These are phyloP conservation scores for Peromyscus attwateri DNA, from an alignment of 2,797 vertebrate genomes.

Conservation along the genomic window DNA sequence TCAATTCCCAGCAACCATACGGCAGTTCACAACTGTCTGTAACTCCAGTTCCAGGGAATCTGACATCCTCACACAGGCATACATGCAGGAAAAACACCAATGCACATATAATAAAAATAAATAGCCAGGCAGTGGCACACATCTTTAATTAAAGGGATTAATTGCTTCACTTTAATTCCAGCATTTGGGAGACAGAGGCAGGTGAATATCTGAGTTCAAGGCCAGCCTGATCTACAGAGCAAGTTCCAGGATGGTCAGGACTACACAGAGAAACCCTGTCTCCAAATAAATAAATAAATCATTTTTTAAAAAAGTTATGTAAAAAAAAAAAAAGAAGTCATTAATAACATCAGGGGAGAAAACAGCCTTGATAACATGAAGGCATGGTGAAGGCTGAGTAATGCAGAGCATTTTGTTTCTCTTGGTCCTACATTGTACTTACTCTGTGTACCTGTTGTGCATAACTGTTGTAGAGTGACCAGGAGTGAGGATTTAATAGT, in stretches of 20 bases:
- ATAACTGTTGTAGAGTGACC: not conserved
- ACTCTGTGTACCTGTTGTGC: not conserved
- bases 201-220: not conserved
- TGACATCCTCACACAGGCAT: not conserved
- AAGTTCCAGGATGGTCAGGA: not conserved
- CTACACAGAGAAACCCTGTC: not conserved
- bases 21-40: not conserved
- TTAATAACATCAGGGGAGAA: slow-evolving; percentile 22
- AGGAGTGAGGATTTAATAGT: slow-evolving; percentile 54
- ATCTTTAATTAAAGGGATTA: not conserved
- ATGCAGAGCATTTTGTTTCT: not conserved
- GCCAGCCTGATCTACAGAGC: not conserved
- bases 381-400: not conserved
- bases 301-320: not conserved
- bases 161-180: not conserved
- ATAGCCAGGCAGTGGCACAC: not conserved
- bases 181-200: not conserved
- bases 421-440: not conserved
- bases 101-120: not conserved
- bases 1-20: not conserved
- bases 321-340: not conserved
- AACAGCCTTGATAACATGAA: not conserved
- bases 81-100: not conserved
- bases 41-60: not conserved
- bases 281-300: not conserved